These are phyloP conservation scores for Meriones psammophilus DNA, from an alignment of 2,797 vertebrate species.

Conservation along the genomic window DNA sequence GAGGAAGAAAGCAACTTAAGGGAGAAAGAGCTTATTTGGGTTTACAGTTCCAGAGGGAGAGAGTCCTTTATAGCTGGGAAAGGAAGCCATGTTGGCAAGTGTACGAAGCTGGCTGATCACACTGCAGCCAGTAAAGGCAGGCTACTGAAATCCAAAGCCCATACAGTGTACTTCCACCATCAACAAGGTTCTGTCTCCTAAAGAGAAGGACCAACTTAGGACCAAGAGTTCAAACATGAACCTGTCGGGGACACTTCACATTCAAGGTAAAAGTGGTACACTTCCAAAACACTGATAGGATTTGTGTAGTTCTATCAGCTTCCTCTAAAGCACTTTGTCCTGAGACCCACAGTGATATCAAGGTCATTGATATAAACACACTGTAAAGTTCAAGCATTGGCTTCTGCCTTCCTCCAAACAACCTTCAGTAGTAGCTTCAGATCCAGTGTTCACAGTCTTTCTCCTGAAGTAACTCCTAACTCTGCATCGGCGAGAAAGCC, in stretches of 20 bases:
- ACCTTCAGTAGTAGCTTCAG: neutral
- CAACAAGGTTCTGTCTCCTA: neutral
- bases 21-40: neutral
- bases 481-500: neutral
- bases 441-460: neutral
- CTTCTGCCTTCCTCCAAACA: neutral
- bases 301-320: too few species aligned
- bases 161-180: neutral
- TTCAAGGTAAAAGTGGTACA: neutral
- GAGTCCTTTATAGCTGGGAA: too few species aligned
- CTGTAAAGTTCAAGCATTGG: neutral
- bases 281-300: too few species aligned
- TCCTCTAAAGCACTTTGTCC: neutral
- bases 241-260: neutral
- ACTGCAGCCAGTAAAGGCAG: neutral
- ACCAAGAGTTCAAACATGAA: neutral
- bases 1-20: neutral
- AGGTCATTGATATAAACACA: neutral
- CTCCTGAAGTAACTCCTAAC: neutral
- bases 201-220: neutral
- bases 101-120: neutral
- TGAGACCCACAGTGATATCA: neutral
- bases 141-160: too few species aligned
- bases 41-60: neutral
- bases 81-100: too few species aligned